These are phyloP conservation scores for Meloidogyne chitwoodi DNA, from an alignment of 1,140 invertebrate genomes.

Conservation along the genomic window DNA sequence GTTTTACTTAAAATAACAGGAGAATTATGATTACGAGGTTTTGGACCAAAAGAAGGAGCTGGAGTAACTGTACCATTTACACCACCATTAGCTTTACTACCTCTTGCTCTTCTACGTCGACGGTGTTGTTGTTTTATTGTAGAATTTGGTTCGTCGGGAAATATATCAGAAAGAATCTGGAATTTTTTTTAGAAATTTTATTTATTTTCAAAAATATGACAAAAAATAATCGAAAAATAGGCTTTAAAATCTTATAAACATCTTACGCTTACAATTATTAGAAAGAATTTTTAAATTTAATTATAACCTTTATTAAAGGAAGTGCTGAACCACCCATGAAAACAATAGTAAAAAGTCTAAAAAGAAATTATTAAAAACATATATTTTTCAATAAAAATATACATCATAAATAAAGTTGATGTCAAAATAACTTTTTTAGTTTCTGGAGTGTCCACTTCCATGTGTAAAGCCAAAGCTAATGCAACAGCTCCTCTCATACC, in stretches of 20 bases:
- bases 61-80: not conserved
- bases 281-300: not conserved
- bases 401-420: slow-evolving; percentile 88
- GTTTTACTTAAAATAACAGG: slow-evolving; percentile 45
- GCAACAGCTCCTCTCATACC: slow-evolving; percentile 92
- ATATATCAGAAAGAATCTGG: slow-evolving; percentile 36
- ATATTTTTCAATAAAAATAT: not conserved
- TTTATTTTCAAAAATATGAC: no score
- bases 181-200: slow-evolving; percentile 16
- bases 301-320: slow-evolving; percentile 74
- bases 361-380: not conserved
- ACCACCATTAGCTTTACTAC: slow-evolving; percentile 6
- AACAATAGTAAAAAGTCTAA: slow-evolving; percentile 78
- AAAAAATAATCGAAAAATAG: no score
- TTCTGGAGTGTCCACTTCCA: slow-evolving; percentile 82
- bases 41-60: not conserved
- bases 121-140: slow-evolving; percentile 3
- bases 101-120: slow-evolving; percentile 7
- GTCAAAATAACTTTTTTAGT: slow-evolving; percentile 91
- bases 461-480: slow-evolving; percentile 90
- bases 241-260: not conserved
- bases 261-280: no score
- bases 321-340: slow-evolving; percentile 92
- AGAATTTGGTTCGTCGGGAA: slow-evolving; percentile 33
- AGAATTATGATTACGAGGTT: slow-evolving; percentile 26